Evolutionary conservation across 2,888 invertebrate genomes (phyloP), one percentile per base, ranked within the genome.

Genomic region (Platycnemis pennipes): DNA sequence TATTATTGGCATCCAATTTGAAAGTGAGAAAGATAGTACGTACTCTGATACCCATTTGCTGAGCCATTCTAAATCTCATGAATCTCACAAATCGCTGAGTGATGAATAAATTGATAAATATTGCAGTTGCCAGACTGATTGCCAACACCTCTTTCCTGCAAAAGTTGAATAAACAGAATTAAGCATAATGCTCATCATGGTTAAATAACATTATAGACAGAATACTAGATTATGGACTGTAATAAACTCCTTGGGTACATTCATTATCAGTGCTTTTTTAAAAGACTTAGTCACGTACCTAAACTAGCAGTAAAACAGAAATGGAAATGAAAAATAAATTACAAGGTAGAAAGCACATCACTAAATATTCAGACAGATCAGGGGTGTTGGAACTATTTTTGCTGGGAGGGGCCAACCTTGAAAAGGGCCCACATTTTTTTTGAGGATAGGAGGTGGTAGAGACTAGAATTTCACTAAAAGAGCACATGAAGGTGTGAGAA

Each of bases 131-230:
- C 69, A 98, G 96, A 5, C 98, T 98, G 94, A 99, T 98, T 2
- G 98, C 97, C 3, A 98, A 96, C 11, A 99, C 98, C 96, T 99
- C 98, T 96, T 98, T 98, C 98, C 97, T 97, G 95, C 85, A 96
- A 95, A 46, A 95, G 94, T 94, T 95, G 37, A 7, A 95, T 94
- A 94, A 53, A 42, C 2, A 53, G n/a, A 26, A 49, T 16, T 31
- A 19, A 46, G 45, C 11, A 49, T 49, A 53, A 88, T 0, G 1
- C 26, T 85, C 2, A 46, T 42, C 0, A 49, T 77, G 46, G 77
- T 0, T 2, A 46, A 26, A 31, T 3, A 37, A 3, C 26, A 94
- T 5, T n/a, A n/a, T n/a, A n/a, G n/a, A n/a, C n/a, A n/a, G n/a
- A n/a, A n/a, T n/a, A n/a, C n/a, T n/a, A n/a, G n/a, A n/a, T 94